Percentiles rank a stretch among this genome's conserved stretches.
Evolutionary conservation across 2,113 vertebrate species (phyloP).

Genomic region (mouse (Mus musculus)): GRCm39 chr4:110446501-110447000

Average conservation of each 20-base stretch:
- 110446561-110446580: neutral
- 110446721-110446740: neutral
- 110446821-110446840: neutral
- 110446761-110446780: neutral
- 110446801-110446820: neutral
- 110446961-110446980: neutral
- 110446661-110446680: neutral
- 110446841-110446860: neutral
- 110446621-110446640: neutral
- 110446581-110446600: neutral
- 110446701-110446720: neutral
- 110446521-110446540: neutral
- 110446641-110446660: neutral
- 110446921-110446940: conserved; percentile 12
- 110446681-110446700: neutral
- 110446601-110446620: neutral
- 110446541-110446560: neutral
- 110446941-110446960: neutral
- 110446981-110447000: neutral
- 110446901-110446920: neutral
- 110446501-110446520: neutral
- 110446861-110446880: neutral
- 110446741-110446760: neutral
- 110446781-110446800: neutral
- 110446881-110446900: neutral